phyloP scores from a whole-genome alignment of 2,888 invertebrate species.

The Epinotia ramella region DNA sequence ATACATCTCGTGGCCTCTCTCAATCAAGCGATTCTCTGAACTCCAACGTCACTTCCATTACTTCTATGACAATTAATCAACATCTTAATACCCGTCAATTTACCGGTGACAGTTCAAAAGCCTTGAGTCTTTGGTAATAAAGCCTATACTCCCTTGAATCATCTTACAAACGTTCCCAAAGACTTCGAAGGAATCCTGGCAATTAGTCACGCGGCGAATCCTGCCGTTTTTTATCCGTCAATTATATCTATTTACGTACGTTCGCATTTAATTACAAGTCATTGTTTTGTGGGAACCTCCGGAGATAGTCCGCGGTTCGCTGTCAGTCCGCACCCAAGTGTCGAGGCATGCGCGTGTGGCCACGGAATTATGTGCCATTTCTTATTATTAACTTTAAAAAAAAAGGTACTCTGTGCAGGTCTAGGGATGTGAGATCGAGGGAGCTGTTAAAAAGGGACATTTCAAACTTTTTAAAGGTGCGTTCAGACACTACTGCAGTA shows the following conservation, averaged over 20 bases:
- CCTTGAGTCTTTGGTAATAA: background rate
- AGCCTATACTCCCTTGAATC: conserved; percentile 7
- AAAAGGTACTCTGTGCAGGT: too few relatives aligned
- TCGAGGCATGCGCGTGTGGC: conserved; percentile 14
- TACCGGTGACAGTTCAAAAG: background rate
- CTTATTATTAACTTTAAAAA: too few relatives aligned
- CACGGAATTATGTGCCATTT: conserved; percentile 11
- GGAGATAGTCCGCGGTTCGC: conserved; percentile 20
- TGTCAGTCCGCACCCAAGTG: conserved; percentile 20
- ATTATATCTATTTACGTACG: conserved; percentile 42
- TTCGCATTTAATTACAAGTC: conserved; percentile 27
- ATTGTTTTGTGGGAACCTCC: conserved; percentile 44
- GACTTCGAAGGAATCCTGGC: conserved; percentile 11
- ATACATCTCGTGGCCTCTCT: conserved; percentile 14
- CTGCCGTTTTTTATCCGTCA: conserved; percentile 38
- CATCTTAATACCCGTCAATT: conserved; percentile 14
- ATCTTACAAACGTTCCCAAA: conserved; percentile 6
- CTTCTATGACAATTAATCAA: conserved; percentile 22
- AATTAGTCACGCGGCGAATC: conserved; percentile 42
- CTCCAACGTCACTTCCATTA: background rate
- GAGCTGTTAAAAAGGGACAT: too few relatives aligned
- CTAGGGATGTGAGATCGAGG: too few relatives aligned
- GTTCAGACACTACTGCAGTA: background rate
- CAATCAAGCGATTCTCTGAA: conserved; percentile 22
- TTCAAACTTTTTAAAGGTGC: too few relatives aligned